Conservation (phyloP, 2,797 vertebrate species). For the Enteromius radiatus region DNA sequence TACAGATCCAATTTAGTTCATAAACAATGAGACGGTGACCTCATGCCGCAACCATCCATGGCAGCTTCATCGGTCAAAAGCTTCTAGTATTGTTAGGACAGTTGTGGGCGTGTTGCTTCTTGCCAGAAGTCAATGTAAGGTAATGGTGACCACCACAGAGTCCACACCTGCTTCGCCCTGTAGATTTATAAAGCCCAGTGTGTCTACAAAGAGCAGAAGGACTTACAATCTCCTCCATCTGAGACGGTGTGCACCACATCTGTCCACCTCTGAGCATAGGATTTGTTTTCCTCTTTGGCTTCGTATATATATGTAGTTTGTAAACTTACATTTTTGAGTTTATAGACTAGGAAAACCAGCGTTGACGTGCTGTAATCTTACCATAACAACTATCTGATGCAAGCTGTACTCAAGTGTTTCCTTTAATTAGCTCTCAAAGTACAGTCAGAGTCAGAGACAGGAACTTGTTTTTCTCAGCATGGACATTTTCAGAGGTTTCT, state of each 20-base stretch:
- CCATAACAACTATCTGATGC: slow-evolving; percentile 9
- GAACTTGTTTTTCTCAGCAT: slow-evolving; percentile 44
- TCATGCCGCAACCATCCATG: slow-evolving; percentile 54
- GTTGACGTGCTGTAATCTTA: slow-evolving; percentile 40
- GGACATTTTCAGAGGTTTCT: slow-evolving; percentile 39
- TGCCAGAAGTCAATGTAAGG: slow-evolving; percentile 9
- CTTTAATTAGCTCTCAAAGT: slow-evolving; percentile 52
- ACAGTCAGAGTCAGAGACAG: slow-evolving; percentile 36
- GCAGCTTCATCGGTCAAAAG: slow-evolving; percentile 57
- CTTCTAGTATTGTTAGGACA: slow-evolving; percentile 52
- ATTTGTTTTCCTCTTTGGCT: slow-evolving; percentile 31
- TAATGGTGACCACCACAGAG: slow-evolving; percentile 41
- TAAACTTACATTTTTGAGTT: neutral
- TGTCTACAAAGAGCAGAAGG: slow-evolving; percentile 67
- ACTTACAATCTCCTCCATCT: slow-evolving; percentile 23
- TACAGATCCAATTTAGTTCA: slow-evolving; percentile 59
- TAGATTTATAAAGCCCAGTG: slow-evolving; percentile 63
- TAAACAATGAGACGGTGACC: slow-evolving; percentile 56
- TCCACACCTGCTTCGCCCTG: slow-evolving; percentile 60
- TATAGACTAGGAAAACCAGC: slow-evolving; percentile 8
- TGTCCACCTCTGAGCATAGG: slow-evolving; percentile 21
- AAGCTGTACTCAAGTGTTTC: slow-evolving; percentile 46
- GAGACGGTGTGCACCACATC: slow-evolving; percentile 47
- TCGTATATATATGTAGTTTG: neutral
- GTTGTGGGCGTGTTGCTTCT: neutral